Conservation (phyloP, 2,888 invertebrate species). For the Gastracanthus pulcherrimus region DNA sequence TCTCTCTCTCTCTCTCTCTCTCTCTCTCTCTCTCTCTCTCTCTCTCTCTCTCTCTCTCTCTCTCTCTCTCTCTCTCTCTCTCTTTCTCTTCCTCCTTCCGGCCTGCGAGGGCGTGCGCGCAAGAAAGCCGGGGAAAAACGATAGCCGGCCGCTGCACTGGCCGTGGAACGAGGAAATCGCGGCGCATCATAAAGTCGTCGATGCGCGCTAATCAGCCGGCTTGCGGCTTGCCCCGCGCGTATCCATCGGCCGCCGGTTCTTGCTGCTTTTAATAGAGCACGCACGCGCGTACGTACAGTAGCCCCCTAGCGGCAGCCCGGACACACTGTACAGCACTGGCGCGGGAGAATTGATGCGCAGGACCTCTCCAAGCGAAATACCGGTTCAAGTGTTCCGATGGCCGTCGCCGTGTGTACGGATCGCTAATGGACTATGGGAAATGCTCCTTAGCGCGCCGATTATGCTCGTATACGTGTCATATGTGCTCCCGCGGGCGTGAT, state of each 20-base stretch:
- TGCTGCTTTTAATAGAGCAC: no score
- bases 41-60: no score
- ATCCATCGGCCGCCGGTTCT: neutral
- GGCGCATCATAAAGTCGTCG: constrained; percentile 62
- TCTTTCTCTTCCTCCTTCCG: constrained; percentile 32
- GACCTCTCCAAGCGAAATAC: constrained; percentile 54
- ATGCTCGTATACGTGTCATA: constrained; percentile 35
- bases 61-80: no score
- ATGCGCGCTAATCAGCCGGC: constrained; percentile 58
- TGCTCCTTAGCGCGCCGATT: constrained; percentile 30
- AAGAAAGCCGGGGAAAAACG: constrained; percentile 52
- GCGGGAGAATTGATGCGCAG: no score
- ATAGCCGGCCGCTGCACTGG: no score
- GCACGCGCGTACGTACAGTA: no score
- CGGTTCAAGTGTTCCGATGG: constrained; percentile 60
- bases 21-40: no score
- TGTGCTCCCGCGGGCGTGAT: constrained; percentile 29
- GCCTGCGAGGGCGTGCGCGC: constrained; percentile 43
- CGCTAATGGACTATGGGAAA: constrained; percentile 46
- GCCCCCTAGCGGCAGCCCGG: no score
- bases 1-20: no score
- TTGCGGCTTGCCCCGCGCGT: no score
- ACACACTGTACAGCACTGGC: no score
- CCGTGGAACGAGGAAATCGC: constrained; percentile 64
- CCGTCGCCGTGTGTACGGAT: neutral